These are phyloP conservation scores for Antheraea yamamai DNA, from an alignment of 2,888 invertebrate genomes.

Conservation along the genomic window DNA sequence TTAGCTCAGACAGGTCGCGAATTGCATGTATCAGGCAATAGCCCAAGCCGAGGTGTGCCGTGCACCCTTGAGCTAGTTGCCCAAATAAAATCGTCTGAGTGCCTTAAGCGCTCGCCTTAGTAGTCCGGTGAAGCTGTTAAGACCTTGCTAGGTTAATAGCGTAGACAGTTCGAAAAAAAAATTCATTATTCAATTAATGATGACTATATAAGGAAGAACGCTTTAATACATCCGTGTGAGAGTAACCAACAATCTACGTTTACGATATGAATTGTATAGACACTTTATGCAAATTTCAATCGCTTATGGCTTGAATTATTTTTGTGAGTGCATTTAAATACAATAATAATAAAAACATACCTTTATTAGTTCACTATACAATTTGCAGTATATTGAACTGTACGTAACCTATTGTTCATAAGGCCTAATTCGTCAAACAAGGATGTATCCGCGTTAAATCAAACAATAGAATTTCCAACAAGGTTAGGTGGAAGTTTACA, in stretches of 20 bases:
- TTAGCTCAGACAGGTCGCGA: too few relatives aligned
- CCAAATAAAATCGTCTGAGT: too few relatives aligned
- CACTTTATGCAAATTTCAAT: conserved; percentile 32
- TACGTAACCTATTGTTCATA: conserved; percentile 43
- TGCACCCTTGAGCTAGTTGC: too few relatives aligned
- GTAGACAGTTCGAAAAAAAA: too few relatives aligned
- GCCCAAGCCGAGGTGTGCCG: too few relatives aligned
- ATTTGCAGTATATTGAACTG: conserved; percentile 38
- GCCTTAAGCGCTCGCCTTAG: too few relatives aligned
- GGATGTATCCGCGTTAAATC: conserved; percentile 37
- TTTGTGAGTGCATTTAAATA: conserved; percentile 38
- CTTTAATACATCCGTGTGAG: neutral
- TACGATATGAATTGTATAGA: conserved; percentile 19
- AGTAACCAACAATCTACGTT: neutral
- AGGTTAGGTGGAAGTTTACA: neutral
- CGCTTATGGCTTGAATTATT: conserved; percentile 31
- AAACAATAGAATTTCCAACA: conserved; percentile 42
- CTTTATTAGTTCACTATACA: conserved; percentile 36
- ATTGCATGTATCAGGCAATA: too few relatives aligned
- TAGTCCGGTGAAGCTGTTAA: too few relatives aligned
- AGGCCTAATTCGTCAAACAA: conserved; percentile 36
- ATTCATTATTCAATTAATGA: neutral
- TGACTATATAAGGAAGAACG: neutral
- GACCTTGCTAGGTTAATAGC: too few relatives aligned
- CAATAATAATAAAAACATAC: conserved; percentile 39